These are phyloP conservation scores for Baronia brevicornis DNA, from an alignment of 2,888 invertebrate species.

Conservation along the genomic window DNA sequence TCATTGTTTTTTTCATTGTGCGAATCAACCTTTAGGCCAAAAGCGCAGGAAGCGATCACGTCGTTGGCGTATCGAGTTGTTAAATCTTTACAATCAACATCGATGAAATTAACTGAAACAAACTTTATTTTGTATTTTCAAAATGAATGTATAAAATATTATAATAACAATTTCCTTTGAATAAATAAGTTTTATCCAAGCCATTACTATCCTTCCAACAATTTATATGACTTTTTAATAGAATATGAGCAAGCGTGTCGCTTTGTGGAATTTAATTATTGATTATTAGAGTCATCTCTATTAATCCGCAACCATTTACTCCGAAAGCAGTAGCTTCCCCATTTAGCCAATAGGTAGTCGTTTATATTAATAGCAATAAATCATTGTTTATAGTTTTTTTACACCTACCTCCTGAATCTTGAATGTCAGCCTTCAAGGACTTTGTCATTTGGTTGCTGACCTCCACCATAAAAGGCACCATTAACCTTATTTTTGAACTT, in stretches of 20 bases:
- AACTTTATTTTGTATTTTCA: no score
- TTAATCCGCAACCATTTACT: no score
- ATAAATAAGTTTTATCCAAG: no score
- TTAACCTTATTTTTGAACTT: slow-evolving; percentile 57
- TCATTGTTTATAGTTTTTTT: not conserved
- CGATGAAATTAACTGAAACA: slow-evolving; percentile 27
- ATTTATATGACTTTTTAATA: no score
- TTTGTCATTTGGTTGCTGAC: slow-evolving; percentile 39
- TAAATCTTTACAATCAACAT: slow-evolving; percentile 54
- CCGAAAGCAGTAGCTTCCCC: no score
- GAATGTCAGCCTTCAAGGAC: slow-evolving; percentile 28
- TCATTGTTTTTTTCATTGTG: slow-evolving; percentile 63
- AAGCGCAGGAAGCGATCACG: slow-evolving; percentile 68
- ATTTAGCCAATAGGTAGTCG: no score
- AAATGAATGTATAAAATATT: no score
- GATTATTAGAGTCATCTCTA: no score
- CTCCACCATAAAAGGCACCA: slow-evolving; percentile 52
- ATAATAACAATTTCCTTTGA: no score
- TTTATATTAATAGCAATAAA: no score
- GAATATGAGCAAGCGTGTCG: not conserved
- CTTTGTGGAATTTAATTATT: not conserved
- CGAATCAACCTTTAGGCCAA: slow-evolving; percentile 71
- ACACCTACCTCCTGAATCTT: slow-evolving; percentile 19
- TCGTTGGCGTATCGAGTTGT: slow-evolving; percentile 63
- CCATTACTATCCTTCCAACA: no score